phyloP scores from a whole-genome alignment of 2,888 invertebrate genomes.

The Ellobium chinense region DNA sequence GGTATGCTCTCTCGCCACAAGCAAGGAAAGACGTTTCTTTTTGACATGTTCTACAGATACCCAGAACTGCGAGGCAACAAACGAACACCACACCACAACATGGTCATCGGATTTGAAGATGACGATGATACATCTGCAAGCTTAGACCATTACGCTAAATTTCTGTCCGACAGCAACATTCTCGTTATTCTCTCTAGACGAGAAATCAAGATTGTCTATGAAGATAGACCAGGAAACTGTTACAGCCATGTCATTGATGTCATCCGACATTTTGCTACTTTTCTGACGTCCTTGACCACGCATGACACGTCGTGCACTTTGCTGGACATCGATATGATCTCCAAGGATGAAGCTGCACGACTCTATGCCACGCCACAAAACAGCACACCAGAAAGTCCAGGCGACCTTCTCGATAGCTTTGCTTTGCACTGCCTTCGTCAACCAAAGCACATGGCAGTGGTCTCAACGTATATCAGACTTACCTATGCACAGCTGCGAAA shows the following conservation, averaged over 20 bases:
- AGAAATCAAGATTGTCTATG: slow-evolving; percentile 54
- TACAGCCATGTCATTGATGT: slow-evolving; percentile 57
- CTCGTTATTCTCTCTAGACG: slow-evolving; percentile 51
- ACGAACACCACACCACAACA: slow-evolving; percentile 58
- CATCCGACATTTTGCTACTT: slow-evolving; percentile 59
- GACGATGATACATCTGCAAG: slow-evolving; percentile 1
- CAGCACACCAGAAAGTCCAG: background rate
- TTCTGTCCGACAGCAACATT: slow-evolving; percentile 59
- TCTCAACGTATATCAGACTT: slow-evolving; percentile 47
- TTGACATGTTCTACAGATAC: slow-evolving; percentile 59
- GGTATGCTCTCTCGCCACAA: slow-evolving; percentile 41
- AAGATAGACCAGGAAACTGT: slow-evolving; percentile 56
- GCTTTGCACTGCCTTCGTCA: background rate
- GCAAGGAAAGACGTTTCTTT: slow-evolving; percentile 55
- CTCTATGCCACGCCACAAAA: background rate
- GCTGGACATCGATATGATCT: slow-evolving; percentile 53
- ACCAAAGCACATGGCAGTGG: slow-evolving; percentile 48
- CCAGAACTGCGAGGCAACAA: slow-evolving; percentile 56
- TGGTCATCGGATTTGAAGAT: slow-evolving; percentile 54
- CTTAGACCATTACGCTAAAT: background rate
- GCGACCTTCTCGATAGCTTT: background rate
- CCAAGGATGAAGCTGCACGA: slow-evolving; percentile 46
- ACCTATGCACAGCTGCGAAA: slow-evolving; percentile 53
- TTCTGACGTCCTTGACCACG: slow-evolving; percentile 51
- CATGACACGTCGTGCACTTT: slow-evolving; percentile 30